phyloP scores from a whole-genome alignment of 2,888 invertebrate genomes.

The Blastobasis lacticolella region DNA sequence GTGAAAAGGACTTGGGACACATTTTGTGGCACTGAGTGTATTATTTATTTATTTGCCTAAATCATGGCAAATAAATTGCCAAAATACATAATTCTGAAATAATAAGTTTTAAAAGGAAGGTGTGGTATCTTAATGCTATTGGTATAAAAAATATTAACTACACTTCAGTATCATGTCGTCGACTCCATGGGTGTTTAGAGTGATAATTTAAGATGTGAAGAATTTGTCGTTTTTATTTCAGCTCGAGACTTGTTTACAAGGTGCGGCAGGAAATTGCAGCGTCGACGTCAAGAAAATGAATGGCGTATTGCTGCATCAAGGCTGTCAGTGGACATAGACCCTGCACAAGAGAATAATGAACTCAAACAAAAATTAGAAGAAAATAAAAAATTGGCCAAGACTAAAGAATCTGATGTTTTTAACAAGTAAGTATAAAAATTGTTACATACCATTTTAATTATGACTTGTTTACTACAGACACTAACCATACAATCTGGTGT shows the following conservation, averaged over 20 bases:
- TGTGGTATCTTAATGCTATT: no score
- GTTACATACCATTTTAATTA: neutral
- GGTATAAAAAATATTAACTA: no score
- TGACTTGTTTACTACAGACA: neutral
- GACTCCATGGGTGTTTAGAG: no score
- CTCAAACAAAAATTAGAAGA: slow-evolving; percentile 72
- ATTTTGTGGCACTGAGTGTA: no score
- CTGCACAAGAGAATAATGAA: slow-evolving; percentile 69
- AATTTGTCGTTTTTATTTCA: slow-evolving; percentile 31
- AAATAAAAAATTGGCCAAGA: slow-evolving; percentile 66
- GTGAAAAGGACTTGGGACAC: no score
- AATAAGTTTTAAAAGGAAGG: no score
- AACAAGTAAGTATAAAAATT: slow-evolving; percentile 64
- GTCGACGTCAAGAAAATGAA: slow-evolving; percentile 77
- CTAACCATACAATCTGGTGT: no score
- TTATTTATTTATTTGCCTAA: no score
- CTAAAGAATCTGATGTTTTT: slow-evolving; percentile 68
- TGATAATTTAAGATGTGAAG: no score
- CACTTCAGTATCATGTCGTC: no score
- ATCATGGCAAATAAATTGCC: no score
- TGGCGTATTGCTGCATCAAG: slow-evolving; percentile 74
- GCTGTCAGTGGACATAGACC: slow-evolving; percentile 67
- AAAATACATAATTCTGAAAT: no score
- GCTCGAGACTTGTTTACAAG: slow-evolving; percentile 78
- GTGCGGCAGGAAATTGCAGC: slow-evolving; percentile 78